Evolutionary conservation across 1,140 invertebrate genomes (phyloP).

Genomic region (Apolygus lucorum): DNA sequence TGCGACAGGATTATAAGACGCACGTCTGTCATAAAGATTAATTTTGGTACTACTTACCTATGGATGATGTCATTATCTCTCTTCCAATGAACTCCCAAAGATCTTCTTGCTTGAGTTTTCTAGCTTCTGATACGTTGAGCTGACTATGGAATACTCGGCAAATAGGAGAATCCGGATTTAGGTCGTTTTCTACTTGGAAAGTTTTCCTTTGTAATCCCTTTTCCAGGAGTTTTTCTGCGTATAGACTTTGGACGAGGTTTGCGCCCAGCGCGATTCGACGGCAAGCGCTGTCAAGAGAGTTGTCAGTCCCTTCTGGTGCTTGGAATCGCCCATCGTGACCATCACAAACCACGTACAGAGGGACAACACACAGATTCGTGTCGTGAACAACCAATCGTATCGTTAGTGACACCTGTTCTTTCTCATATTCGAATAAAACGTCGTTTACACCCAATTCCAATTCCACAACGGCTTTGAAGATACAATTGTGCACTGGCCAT

Average conservation of each 20-base stretch:
- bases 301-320: slow-evolving; percentile 57
- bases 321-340: slow-evolving; percentile 72
- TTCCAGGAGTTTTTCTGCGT: slow-evolving; percentile 79
- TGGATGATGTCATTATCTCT: slow-evolving; percentile 58
- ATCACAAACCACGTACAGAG: slow-evolving; percentile 64
- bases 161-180: slow-evolving; percentile 45
- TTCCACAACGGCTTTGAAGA: too few species aligned
- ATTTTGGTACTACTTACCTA: too few species aligned
- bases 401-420: too few species aligned
- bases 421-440: too few species aligned
- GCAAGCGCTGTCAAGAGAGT: slow-evolving; percentile 62
- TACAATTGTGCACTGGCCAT: too few species aligned
- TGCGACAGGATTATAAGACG: too few species aligned
- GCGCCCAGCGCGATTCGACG: slow-evolving; percentile 66
- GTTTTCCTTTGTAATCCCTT: slow-evolving; percentile 68
- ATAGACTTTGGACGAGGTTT: slow-evolving; percentile 73
- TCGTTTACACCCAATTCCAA: too few species aligned
- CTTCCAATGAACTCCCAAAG: slow-evolving; percentile 78
- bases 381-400: too few species aligned
- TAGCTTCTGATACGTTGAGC: slow-evolving; percentile 58
- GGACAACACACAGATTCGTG: slow-evolving; percentile 43
- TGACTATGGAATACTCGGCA: slow-evolving; percentile 61
- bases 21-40: too few species aligned
- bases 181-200: slow-evolving; percentile 63
- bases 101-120: slow-evolving; percentile 63